Conservation (phyloP, 1,140 invertebrate genomes). For the Formica exsecta region DNA sequence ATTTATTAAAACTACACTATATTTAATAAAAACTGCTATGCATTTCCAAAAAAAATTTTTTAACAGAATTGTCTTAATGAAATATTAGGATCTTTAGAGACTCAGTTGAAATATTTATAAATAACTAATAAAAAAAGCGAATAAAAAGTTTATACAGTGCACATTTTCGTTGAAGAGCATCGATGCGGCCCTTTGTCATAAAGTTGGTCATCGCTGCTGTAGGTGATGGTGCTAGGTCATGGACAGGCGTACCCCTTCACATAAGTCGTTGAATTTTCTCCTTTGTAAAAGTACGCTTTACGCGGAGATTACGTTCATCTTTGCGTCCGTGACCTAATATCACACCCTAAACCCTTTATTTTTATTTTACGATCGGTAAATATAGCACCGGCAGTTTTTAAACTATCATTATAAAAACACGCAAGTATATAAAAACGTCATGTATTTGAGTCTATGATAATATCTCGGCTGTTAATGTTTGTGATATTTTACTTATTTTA, state of each 20-base stretch:
- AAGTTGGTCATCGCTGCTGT: conserved; percentile 57
- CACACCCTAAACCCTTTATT: conserved; percentile 33
- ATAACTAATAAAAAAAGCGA: neutral
- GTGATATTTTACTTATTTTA: neutral
- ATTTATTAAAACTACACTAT: neutral
- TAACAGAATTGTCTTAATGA: neutral
- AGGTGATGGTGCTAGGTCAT: conserved; percentile 50
- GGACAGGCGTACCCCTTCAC: conserved; percentile 47
- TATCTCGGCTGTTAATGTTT: neutral
- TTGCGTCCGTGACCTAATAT: conserved; percentile 54
- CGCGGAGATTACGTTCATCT: conserved; percentile 15
- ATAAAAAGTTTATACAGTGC: neutral
- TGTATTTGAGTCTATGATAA: neutral
- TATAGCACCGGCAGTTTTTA: neutral
- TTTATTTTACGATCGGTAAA: conserved; percentile 32
- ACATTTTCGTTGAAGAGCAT: neutral
- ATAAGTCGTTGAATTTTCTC: conserved; percentile 49
- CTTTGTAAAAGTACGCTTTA: conserved; percentile 50
- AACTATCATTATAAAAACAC: neutral
- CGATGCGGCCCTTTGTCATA: neutral
- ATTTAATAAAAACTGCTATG: neutral
- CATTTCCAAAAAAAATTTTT: neutral
- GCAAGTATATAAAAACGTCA: neutral
- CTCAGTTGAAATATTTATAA: neutral
- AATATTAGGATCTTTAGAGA: neutral